These are phyloP conservation scores for Macropodus opercularis DNA, from an alignment of 2,797 vertebrate genomes.

Conservation along the genomic window DNA sequence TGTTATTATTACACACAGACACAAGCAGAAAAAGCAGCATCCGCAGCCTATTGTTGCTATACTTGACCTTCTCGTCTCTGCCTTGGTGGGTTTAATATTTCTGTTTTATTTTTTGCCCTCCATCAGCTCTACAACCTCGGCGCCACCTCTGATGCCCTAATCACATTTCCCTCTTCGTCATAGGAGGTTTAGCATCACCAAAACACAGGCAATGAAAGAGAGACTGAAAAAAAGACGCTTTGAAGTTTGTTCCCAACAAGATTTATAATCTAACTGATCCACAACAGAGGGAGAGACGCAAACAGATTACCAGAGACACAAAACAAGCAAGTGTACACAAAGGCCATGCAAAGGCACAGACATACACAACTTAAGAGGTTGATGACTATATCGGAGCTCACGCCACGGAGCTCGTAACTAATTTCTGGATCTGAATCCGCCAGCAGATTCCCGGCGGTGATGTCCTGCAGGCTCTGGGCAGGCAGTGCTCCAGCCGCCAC, in stretches of 20 bases:
- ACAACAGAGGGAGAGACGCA: constrained; percentile 24
- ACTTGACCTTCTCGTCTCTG: constrained; percentile 54
- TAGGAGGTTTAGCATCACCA: constrained; percentile 28
- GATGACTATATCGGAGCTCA: constrained; percentile 11
- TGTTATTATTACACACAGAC: constrained; percentile 37
- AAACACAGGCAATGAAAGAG: constrained; percentile 16
- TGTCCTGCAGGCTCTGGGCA: constrained; percentile 25
- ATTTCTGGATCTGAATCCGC: constrained; percentile 27
- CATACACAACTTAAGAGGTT: constrained; percentile 8
- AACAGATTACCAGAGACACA: constrained; percentile 32
- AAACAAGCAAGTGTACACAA: constrained; percentile 21
- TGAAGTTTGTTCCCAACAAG: constrained; percentile 26
- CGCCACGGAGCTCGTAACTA: constrained; percentile 20
- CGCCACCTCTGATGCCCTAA: constrained; percentile 41
- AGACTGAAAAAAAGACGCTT: constrained; percentile 22
- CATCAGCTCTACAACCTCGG: constrained; percentile 25
- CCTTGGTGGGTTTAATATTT: constrained; percentile 45
- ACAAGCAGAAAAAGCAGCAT: constrained; percentile 30
- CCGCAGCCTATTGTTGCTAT: constrained; percentile 35
- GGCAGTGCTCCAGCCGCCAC: constrained; percentile 4
- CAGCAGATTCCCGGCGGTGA: constrained; percentile 35
- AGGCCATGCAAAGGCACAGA: constrained; percentile 26
- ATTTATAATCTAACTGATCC: constrained; percentile 40
- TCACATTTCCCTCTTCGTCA: constrained; percentile 31
- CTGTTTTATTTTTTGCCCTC: constrained; percentile 17